A percentile compares a stretch with the other conserved stretches of the same genome.
These are phyloP conservation scores for Cheilosia soror DNA, from an alignment of 2,888 invertebrate genomes.

Conservation along the genomic window DNA sequence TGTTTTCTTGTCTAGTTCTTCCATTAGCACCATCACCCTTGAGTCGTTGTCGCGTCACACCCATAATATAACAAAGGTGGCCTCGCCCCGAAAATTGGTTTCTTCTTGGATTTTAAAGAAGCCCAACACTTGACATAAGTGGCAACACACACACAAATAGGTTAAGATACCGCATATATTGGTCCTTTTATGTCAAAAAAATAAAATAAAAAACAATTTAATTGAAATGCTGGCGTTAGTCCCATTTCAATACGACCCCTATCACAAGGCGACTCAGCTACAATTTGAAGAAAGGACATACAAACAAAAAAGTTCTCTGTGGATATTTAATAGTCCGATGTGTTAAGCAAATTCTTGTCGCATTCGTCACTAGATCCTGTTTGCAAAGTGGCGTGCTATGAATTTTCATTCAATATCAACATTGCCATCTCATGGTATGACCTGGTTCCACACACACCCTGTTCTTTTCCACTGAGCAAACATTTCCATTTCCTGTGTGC, in stretches of 20 bases:
- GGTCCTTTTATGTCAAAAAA: conserved; percentile 14
- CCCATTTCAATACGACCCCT: conserved; percentile 10
- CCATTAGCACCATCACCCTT: conserved; percentile 39
- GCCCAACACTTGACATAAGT: conserved; percentile 35
- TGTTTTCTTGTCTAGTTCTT: conserved; percentile 41
- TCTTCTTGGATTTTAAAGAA: conserved; percentile 10
- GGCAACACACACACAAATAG: conserved; percentile 31
- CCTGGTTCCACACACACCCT: not conserved
- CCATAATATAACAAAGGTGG: conserved; percentile 30
- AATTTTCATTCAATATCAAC: not conserved
- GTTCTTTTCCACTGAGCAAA: not conserved
- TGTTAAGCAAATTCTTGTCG: not conserved
- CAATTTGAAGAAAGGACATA: not conserved
- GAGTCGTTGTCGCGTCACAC: not conserved
- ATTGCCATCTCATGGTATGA: not conserved
- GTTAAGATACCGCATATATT: conserved; percentile 33
- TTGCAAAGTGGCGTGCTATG: not conserved
- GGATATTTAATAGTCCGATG: not conserved
- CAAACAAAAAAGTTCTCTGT: not conserved
- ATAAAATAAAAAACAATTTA: conserved; percentile 23
- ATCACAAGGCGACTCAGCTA: not conserved
- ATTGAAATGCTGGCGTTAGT: conserved; percentile 33
- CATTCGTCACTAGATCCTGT: not conserved
- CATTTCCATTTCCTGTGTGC: not conserved
- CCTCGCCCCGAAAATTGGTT: not conserved